Conservation (phyloP, 2,113 vertebrate genomes). For the Mormyrus lacerda region DNA sequence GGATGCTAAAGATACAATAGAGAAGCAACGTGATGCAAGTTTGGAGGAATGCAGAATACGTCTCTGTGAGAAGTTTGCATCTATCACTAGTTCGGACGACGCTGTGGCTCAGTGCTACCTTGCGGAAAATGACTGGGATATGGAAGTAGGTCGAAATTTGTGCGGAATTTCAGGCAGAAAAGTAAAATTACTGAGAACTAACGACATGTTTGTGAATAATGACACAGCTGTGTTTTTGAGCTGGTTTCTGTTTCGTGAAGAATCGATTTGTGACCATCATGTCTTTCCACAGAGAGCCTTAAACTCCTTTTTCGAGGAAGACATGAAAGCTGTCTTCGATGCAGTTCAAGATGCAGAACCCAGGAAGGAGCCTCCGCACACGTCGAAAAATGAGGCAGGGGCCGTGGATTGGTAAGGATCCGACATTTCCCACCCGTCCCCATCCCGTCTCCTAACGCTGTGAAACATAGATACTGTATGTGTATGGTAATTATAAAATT, state of each 20-base stretch:
- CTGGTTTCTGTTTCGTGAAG: not conserved
- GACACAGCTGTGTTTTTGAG: not conserved
- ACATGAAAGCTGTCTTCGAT: conserved; percentile 59
- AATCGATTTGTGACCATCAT: not conserved
- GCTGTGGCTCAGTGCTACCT: conserved; percentile 67
- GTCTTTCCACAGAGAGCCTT: conserved; percentile 49
- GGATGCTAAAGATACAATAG: not conserved
- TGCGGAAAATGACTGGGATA: conserved; percentile 69
- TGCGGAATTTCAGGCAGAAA: not conserved
- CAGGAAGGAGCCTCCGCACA: conserved; percentile 23
- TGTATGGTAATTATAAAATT: not conserved
- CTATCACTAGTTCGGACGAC: conserved; percentile 56
- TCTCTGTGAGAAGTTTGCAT: conserved; percentile 68
- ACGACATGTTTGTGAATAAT: not conserved
- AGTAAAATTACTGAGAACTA: not conserved
- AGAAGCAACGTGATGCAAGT: conserved; percentile 22
- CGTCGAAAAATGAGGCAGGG: conserved; percentile 19
- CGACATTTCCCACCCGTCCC: not conserved
- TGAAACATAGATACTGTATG: not conserved
- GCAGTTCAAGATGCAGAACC: conserved; percentile 31
- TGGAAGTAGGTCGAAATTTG: conserved; percentile 65
- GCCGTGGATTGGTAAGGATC: conserved; percentile 34
- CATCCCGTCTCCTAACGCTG: not conserved
- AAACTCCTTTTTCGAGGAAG: conserved; percentile 63
- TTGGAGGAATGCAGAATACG: conserved; percentile 48